Base-by-base conservation (phyloP, 2,113 vertebrate genomes). In the Seriola rivoliana region DNA sequence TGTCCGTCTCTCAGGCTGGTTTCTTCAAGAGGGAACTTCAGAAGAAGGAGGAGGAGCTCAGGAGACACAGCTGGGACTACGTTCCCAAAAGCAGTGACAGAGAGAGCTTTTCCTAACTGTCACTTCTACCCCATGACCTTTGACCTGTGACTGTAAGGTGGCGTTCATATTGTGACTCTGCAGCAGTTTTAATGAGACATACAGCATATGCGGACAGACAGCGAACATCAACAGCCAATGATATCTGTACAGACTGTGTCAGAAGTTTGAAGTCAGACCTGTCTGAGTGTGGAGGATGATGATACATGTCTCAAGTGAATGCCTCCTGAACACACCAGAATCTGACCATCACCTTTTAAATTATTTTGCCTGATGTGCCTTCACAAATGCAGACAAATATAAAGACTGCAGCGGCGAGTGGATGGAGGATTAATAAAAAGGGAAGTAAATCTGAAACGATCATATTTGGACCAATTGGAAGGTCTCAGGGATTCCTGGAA, bases 11-110 rank as follows among this genome's bases (percentile, higher is more conserved):
- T 42, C 95, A 99, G 98, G 89, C 92, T 62, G 98, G 97, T 48
- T 99, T 99, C 96, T 99, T 99, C 82, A 96, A 97, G 95, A 96
- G 98, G 87, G 92, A 92, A n/a, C 94, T 96, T 65, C 95, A 95
- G 8, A n/a, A 96, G 40, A 83, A 88, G 62, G 75, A 89, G 90
- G 95, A 97, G 58, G 85, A 89, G 63, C 93, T 94, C n/a, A 93
- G 85, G 72, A 95, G 96, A 90, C 92, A 96, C 78, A 98, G 97
- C 87, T 98, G 97, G 97, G 97, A 96, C 89, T 97, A 97, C 19
- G 94, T 97, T 85, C 95, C 92, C 36, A 96, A 94, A 64, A 79
- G 90, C 36, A 86, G 95, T 40, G 95, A 93, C 52, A 90, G 92
- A 62, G 93, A 97, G 71, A 95, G 94, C 69, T 85, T 75, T 13